Percentiles rank a stretch among this genome's conserved stretches.
Conservation (phyloP, 1,140 invertebrate species). For the Bombus turneri region DNA sequence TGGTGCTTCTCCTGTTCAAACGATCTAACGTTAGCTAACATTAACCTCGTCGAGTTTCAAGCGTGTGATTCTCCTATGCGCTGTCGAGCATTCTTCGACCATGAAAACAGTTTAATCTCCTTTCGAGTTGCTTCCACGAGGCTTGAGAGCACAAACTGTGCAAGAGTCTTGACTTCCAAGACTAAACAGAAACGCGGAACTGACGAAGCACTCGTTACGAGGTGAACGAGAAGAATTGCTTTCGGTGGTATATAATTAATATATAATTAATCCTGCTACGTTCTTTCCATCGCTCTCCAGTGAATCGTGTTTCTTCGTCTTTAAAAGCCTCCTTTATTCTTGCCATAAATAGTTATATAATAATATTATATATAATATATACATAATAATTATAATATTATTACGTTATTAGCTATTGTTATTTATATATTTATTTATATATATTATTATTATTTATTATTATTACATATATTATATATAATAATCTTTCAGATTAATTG, state of each 20-base stretch:
- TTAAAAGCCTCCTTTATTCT: not conserved
- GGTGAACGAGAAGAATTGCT: not conserved
- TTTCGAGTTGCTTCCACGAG: not conserved
- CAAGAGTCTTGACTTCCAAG: not conserved
- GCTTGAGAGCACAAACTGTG: not conserved
- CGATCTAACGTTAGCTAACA: conserved; percentile 3
- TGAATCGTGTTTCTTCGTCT: not conserved
- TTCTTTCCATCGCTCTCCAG: not conserved
- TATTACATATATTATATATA: not conserved
- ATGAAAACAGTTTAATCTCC: not conserved
- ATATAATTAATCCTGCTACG: not conserved
- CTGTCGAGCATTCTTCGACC: not conserved
- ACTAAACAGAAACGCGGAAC: not conserved
- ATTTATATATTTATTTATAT: too few relatives aligned
- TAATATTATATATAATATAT: too few relatives aligned
- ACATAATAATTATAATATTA: too few relatives aligned
- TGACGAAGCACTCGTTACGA: not conserved
- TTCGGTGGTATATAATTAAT: not conserved
- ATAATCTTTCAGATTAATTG: too few relatives aligned
- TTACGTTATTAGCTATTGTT: too few relatives aligned
- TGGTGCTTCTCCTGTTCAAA: conserved; percentile 14
- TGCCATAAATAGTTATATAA: too few relatives aligned
- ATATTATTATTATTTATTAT: too few relatives aligned
- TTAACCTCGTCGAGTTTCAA: conserved; percentile 16
- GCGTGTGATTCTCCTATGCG: conserved; percentile 3